These are phyloP conservation scores for Teleiodes luculella DNA, from an alignment of 2,888 invertebrate species.

Conservation along the genomic window DNA sequence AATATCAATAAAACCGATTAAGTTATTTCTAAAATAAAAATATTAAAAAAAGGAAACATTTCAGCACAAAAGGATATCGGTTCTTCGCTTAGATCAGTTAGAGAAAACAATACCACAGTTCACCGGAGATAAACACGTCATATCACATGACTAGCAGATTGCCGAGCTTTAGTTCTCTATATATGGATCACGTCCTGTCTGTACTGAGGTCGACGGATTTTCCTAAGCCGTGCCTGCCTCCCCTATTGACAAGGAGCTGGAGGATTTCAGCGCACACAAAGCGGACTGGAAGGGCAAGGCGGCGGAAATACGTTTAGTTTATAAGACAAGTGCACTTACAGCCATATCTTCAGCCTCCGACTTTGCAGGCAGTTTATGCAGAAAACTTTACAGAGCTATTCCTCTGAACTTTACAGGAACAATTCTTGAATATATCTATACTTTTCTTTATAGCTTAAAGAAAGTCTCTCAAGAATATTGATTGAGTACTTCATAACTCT, in stretches of 20 bases:
- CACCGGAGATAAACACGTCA: neutral
- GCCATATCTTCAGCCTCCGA: slow-evolving; percentile 42
- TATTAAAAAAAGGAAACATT: too few relatives aligned
- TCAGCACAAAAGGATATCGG: too few relatives aligned
- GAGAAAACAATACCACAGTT: neutral
- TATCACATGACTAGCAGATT: too few relatives aligned
- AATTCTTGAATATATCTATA: too few relatives aligned
- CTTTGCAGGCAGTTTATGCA: neutral
- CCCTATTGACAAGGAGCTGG: slow-evolving; percentile 50
- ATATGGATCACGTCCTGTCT: slow-evolving; percentile 11
- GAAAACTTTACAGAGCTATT: slow-evolving; percentile 1
- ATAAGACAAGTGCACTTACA: slow-evolving; percentile 46
- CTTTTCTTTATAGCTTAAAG: too few relatives aligned
- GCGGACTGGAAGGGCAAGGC: slow-evolving; percentile 37
- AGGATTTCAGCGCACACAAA: slow-evolving; percentile 55
- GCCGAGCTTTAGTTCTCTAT: neutral
- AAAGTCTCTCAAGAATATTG: neutral
- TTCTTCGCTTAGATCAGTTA: neutral
- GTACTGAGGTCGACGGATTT: slow-evolving; percentile 32
- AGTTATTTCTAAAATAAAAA: too few relatives aligned
- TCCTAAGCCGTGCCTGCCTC: slow-evolving; percentile 45
- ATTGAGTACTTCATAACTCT: slow-evolving; percentile 1
- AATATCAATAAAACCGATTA: too few relatives aligned
- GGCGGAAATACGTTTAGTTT: slow-evolving; percentile 44
- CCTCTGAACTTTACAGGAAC: slow-evolving; percentile 1